Percentiles rank a stretch among this genome's conserved stretches.
phyloP scores from a whole-genome alignment of 2,113 vertebrate species.

The Oophaga pumilio region DNA sequence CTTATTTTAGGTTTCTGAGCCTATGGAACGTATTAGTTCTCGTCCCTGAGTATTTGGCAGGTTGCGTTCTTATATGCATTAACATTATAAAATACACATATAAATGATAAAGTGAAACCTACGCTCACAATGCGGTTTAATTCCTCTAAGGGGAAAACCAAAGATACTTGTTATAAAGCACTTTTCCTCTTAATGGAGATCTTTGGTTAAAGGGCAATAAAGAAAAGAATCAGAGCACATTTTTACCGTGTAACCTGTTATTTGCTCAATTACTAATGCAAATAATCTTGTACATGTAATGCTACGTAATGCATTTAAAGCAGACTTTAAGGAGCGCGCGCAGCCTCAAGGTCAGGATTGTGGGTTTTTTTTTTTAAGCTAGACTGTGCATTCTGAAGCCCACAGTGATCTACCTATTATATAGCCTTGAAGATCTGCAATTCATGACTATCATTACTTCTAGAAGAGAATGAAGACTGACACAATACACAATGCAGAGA shows the following conservation, averaged over 20 bases:
- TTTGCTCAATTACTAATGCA: conserved; percentile 14
- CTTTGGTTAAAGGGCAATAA: not conserved
- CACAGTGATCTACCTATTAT: not conserved
- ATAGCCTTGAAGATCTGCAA: not conserved
- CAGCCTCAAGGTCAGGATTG: conserved; percentile 7
- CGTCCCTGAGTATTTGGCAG: not conserved
- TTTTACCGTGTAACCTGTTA: not conserved
- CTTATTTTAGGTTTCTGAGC: not conserved
- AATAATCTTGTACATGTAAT: not conserved
- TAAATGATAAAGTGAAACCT: not conserved
- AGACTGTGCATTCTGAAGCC: not conserved
- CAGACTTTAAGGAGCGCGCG: not conserved
- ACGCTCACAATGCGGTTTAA: not conserved
- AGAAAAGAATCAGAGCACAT: not conserved
- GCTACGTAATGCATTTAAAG: not conserved
- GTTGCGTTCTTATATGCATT: not conserved
- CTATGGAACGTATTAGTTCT: not conserved
- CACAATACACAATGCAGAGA: not conserved
- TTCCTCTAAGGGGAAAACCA: not conserved
- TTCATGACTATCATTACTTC: not conserved
- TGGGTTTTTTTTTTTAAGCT: not conserved
- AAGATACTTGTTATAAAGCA: not conserved
- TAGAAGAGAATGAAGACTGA: not conserved
- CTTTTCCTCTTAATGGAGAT: not conserved
- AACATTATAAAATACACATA: conserved; percentile 11